A percentile compares a stretch with the other conserved stretches of the same genome.
phyloP scores from a whole-genome alignment of 2,113 vertebrate genomes.

The Butorides virescens region DNA sequence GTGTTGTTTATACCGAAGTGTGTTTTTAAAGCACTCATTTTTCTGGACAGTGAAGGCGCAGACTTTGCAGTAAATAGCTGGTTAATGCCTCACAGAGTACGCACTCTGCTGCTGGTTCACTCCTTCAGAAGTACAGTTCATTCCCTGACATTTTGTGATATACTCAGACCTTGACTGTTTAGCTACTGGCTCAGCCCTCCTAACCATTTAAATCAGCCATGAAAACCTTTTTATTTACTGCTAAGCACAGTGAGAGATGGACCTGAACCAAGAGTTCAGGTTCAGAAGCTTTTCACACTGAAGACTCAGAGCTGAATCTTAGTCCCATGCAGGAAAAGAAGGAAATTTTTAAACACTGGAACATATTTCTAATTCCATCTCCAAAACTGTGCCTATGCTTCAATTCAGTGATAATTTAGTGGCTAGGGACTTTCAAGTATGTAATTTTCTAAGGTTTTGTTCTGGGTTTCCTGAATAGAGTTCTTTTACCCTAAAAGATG shows the following conservation, averaged over 20 bases:
- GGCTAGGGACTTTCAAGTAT: neutral
- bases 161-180: neutral
- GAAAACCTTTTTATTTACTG: constrained; percentile 37
- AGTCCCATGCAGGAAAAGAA: neutral
- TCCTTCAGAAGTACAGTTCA: neutral
- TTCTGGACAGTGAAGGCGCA: neutral
- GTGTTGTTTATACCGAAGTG: neutral
- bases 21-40: neutral
- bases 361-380: neutral
- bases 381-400: neutral
- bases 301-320: neutral
- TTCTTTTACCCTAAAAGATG: neutral
- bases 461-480: neutral
- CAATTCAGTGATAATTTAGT: neutral
- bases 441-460: neutral
- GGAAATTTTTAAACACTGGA: neutral
- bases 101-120: neutral
- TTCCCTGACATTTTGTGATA: neutral
- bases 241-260: neutral
- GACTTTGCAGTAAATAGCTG: neutral
- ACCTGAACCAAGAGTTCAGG: neutral
- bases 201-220: constrained; percentile 8
- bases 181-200: neutral
- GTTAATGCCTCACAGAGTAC: neutral
- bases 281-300: neutral